phyloP scores from a whole-genome alignment of 2,888 invertebrate genomes.

The Amblyjoppa fuscipennis region DNA sequence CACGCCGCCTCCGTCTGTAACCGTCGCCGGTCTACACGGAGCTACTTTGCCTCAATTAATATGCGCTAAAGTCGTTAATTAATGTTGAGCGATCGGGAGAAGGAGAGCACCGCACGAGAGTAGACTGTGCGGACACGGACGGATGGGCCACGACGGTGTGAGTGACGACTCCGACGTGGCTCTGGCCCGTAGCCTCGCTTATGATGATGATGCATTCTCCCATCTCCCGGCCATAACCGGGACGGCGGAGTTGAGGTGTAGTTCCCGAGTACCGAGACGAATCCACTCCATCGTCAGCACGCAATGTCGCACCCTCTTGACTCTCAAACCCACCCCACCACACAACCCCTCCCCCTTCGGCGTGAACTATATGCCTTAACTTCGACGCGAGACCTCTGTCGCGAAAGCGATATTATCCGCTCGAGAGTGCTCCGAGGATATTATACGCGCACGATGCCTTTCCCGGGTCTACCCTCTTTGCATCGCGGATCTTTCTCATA shows the following conservation, averaged over 20 bases:
- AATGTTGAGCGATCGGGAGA: slow-evolving; percentile 72
- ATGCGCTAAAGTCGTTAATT: slow-evolving; percentile 81
- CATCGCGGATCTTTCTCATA: not conserved
- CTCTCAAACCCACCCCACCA: not conserved
- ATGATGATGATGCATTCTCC: slow-evolving; percentile 37
- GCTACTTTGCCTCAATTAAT: slow-evolving; percentile 80
- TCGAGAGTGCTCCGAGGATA: slow-evolving; percentile 82
- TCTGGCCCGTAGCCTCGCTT: slow-evolving; percentile 20
- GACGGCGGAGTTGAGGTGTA: slow-evolving; percentile 28
- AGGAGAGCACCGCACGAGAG: slow-evolving; percentile 17
- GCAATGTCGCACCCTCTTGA: slow-evolving; percentile 28
- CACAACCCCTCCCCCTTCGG: not conserved
- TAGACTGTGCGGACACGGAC: slow-evolving; percentile 32
- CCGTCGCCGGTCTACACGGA: slow-evolving; percentile 51
- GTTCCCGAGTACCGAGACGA: slow-evolving; percentile 34
- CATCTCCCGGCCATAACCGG: not conserved
- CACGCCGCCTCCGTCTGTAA: slow-evolving; percentile 5
- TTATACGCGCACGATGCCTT: slow-evolving; percentile 75
- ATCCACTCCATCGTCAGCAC: slow-evolving; percentile 33
- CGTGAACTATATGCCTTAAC: slow-evolving; percentile 70
- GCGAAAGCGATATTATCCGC: slow-evolving; percentile 80
- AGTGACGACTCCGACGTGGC: slow-evolving; percentile 10
- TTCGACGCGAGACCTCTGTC: slow-evolving; percentile 75
- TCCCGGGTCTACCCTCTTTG: not conserved
- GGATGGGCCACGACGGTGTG: not conserved